These are phyloP conservation scores for Styela clava DNA, from an alignment of 23 tunicate species.

Conservation along the genomic window DNA sequence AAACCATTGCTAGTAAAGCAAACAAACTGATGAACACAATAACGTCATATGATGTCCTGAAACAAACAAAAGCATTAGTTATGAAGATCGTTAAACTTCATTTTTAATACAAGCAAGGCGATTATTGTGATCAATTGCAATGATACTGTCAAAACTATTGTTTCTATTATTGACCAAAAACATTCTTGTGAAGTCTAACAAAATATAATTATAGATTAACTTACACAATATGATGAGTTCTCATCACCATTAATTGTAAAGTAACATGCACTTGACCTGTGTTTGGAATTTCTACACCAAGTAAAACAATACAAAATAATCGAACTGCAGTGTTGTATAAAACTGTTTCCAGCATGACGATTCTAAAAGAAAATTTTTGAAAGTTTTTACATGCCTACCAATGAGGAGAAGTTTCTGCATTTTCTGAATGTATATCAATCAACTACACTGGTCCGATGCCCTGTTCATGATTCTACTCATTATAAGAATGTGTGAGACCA, in stretches of 20 bases:
- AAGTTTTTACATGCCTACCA: background rate
- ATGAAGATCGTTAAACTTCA: background rate
- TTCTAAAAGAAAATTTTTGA: slow-evolving; percentile 26
- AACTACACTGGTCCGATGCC: no score
- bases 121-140: background rate
- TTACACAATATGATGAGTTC: slow-evolving; percentile 45
- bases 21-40: slow-evolving; percentile 28
- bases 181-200: background rate
- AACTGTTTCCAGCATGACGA: slow-evolving; percentile 39
- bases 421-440: background rate
- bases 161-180: no score
- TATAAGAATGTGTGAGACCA: no score
- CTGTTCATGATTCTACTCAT: no score
- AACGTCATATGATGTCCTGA: slow-evolving; percentile 41
- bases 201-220: background rate
- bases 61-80: no score
- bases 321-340: slow-evolving; percentile 36
- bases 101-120: background rate
- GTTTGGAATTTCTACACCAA: slow-evolving; percentile 45
- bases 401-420: background rate
- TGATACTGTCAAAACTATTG: no score
- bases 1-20: slow-evolving; percentile 38
- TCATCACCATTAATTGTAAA: slow-evolving; percentile 22
- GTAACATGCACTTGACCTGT: slow-evolving; percentile 36
- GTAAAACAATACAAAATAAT: slow-evolving; percentile 21